Conservation (phyloP, 2,797 vertebrate genomes). For the Vireo griseus region DNA sequence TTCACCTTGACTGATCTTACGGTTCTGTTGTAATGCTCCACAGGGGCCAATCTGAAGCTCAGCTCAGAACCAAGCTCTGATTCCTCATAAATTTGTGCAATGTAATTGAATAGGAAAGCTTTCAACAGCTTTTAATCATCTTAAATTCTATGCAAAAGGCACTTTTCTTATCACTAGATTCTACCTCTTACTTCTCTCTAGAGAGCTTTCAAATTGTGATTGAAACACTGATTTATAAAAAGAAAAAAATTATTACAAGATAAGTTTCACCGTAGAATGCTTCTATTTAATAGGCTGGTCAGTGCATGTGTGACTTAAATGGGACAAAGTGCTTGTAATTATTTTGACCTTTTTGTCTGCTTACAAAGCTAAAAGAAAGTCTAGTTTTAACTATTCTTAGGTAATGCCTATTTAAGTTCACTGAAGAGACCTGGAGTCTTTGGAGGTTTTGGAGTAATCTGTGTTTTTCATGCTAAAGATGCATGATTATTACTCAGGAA, state of each 20-base stretch:
- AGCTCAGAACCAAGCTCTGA: background rate
- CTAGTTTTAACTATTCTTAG: background rate
- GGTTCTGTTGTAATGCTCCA: background rate
- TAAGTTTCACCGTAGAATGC: background rate
- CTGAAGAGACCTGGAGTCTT: background rate
- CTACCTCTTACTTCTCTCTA: background rate
- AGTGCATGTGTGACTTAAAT: background rate
- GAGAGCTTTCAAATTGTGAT: background rate
- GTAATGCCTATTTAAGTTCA: background rate
- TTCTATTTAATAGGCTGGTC: background rate
- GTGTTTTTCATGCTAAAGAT: background rate
- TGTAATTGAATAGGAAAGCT: background rate
- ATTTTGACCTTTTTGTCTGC: background rate
- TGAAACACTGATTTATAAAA: background rate
- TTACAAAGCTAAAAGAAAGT: background rate
- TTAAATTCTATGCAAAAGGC: background rate
- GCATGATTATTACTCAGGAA: background rate
- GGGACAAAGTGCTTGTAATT: background rate
- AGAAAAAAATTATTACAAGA: background rate
- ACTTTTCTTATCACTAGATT: background rate
- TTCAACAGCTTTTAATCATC: background rate
- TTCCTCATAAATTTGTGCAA: background rate
- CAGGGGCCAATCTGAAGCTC: background rate
- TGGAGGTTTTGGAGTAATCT: background rate
- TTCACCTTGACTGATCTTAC: background rate